Percentiles rank a stretch among this genome's conserved stretches.
Conservation (phyloP, 2,888 invertebrate species). For the Invenusta paracnida region DNA sequence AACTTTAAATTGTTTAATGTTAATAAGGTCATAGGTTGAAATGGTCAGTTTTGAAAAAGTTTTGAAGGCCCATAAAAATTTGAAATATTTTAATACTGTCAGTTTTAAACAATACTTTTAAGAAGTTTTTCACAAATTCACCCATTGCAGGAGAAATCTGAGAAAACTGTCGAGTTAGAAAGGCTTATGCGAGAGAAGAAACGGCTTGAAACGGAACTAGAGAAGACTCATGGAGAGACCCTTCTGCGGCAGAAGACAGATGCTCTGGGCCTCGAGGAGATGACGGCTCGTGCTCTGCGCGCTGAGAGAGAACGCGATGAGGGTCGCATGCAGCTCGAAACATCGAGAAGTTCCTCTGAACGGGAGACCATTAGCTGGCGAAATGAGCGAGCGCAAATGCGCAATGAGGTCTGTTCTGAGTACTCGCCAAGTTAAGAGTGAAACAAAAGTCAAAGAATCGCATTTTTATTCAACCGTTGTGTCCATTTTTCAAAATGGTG, state of each 20-base stretch:
- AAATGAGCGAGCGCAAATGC: constrained; percentile 22
- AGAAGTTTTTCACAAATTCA: background rate
- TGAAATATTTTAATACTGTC: background rate
- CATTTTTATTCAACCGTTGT: too few species aligned
- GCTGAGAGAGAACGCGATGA: constrained; percentile 40
- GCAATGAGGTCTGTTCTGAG: background rate
- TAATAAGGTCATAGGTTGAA: too few species aligned
- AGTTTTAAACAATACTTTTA: background rate
- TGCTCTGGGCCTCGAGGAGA: background rate
- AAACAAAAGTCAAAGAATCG: too few species aligned
- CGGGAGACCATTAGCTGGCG: constrained; percentile 29
- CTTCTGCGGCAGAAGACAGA: constrained; percentile 25
- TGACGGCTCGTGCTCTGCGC: constrained; percentile 9
- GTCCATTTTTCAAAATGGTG: too few species aligned
- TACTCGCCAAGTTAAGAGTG: too few species aligned
- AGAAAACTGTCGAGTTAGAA: constrained; percentile 15
- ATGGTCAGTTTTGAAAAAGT: too few species aligned
- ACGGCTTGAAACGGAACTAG: constrained; percentile 37
- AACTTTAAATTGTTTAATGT: too few species aligned
- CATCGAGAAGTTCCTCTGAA: background rate
- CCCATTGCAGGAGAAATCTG: constrained; percentile 12
- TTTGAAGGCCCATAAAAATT: background rate
- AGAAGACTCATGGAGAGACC: background rate
- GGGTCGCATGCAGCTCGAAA: constrained; percentile 34
- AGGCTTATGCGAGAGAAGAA: constrained; percentile 16